Base-by-base conservation (phyloP, 2,888 invertebrate genomes). In the Cecidostiba fungosa region DNA sequence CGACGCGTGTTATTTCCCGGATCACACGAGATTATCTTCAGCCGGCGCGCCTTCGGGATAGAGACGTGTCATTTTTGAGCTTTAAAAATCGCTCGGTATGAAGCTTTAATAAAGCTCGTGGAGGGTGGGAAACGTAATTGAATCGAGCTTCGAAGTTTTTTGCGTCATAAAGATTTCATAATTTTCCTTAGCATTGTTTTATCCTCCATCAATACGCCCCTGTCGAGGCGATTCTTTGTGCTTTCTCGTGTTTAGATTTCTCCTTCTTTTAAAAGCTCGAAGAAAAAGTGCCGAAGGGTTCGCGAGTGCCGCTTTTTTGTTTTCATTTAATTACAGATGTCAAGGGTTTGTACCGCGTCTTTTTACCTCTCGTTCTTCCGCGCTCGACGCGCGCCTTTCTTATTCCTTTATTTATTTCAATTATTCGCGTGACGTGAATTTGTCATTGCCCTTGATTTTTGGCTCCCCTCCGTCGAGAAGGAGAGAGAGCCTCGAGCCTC, bases 311-410 rank as follows among this genome's bases (percentile, higher is more conserved):
- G 92, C 14, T 91, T 91, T 92, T 92, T 93, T 93, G 93, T 93
- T 93, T 93, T 93, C 92, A 91, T 92, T 93, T 93, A 93, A 93
- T 93, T 93, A 93, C 92, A 91, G 93, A 93, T 92, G 92, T 93
- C 92, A 93, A 93, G 93, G 92, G 93, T 92, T 72, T 72, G 72
- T 72, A 70, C 26, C 92, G 92, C 92, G 90, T 91, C 90, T 89
- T 88, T 87, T 88, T 88, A 88, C 88, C 88, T 88, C 87, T 86
- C 87, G 79, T 86, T 87, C 88, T 85, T 62, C 43, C 87, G 84
- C 87, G 77, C 89, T 88, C 87, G 87, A n/a, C 6, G 89, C 90
- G 86, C 89, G 89, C 90, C 91, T 92, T 91, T 90, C 91, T 92
- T 92, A 93, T 93, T 93, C 91, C 92, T 92, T 92, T 93, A 92